Evolutionary conservation across 1,140 invertebrate genomes (phyloP).

Genomic region (Onthophagus taurus): DNA sequence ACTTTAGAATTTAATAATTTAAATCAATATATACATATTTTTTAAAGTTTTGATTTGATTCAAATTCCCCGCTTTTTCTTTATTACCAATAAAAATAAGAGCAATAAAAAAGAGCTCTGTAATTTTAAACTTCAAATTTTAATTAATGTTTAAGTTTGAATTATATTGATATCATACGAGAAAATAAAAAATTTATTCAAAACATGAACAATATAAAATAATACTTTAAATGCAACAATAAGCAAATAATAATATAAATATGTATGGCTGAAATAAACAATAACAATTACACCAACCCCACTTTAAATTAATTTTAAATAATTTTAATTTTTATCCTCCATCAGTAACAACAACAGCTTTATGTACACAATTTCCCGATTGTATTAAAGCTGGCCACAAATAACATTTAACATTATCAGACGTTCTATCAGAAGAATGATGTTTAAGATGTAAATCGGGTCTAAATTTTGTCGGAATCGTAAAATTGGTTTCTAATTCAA

Average conservation of each 20-base stretch:
- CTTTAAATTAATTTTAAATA: background rate
- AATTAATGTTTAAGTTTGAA: no score
- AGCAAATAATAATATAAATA: background rate
- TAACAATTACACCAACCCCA: background rate
- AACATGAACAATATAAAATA: no score
- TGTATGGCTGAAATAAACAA: background rate
- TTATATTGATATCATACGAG: no score
- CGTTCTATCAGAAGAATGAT: conserved; percentile 44
- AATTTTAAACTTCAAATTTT: no score
- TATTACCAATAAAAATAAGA: no score
- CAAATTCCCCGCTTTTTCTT: no score
- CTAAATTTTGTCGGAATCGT: conserved; percentile 45
- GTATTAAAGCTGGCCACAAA: conserved; percentile 53
- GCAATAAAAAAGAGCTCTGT: no score
- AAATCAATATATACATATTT: no score
- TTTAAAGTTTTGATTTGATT: no score
- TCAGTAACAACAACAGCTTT: conserved; percentile 50
- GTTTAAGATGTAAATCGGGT: conserved; percentile 48
- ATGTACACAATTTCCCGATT: conserved; percentile 47
- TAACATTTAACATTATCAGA: conserved; percentile 52
- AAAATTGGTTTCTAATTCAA: conserved; percentile 52
- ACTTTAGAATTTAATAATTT: no score
- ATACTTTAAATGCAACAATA: no score
- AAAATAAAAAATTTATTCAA: no score
- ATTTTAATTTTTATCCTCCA: conserved; percentile 1